phyloP scores from a whole-genome alignment of 2,888 invertebrate species.

The Erynnis tages region DNA sequence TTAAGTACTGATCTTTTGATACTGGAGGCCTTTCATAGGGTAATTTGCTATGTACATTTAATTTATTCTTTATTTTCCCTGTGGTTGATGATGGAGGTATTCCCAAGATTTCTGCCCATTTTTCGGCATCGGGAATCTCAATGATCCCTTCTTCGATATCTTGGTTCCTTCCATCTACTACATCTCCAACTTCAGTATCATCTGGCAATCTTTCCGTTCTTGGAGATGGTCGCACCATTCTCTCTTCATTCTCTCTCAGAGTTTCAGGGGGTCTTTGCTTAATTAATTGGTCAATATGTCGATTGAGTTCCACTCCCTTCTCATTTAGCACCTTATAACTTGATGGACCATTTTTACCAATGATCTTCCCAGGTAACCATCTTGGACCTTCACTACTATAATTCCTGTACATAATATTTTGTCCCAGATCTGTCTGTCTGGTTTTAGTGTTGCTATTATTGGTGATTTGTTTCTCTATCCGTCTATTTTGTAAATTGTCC shows the following conservation, averaged over 20 bases:
- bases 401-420: slow-evolving; percentile 15
- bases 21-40: slow-evolving; percentile 19
- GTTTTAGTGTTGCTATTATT: slow-evolving; percentile 14
- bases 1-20: background rate
- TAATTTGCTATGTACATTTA: background rate
- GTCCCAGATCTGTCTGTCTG: slow-evolving; percentile 22
- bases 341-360: slow-evolving; percentile 14
- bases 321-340: slow-evolving; percentile 15
- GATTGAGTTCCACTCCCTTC: slow-evolving; percentile 3
- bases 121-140: slow-evolving; percentile 14
- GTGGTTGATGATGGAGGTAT: slow-evolving; percentile 16
- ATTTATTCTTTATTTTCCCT: slow-evolving; percentile 23
- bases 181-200: background rate
- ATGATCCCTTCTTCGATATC: slow-evolving; percentile 10
- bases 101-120: slow-evolving; percentile 26
- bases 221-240: background rate
- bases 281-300: slow-evolving; percentile 25
- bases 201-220: background rate
- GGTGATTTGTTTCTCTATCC: slow-evolving; percentile 17
- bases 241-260: background rate
- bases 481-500: slow-evolving; percentile 12
- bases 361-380: slow-evolving; percentile 11
- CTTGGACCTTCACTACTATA: slow-evolving; percentile 2
- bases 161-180: slow-evolving; percentile 1
- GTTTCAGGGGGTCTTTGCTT: background rate